phyloP scores from a whole-genome alignment of 1,140 invertebrate genomes.

The Ridgeia piscesae region DNA sequence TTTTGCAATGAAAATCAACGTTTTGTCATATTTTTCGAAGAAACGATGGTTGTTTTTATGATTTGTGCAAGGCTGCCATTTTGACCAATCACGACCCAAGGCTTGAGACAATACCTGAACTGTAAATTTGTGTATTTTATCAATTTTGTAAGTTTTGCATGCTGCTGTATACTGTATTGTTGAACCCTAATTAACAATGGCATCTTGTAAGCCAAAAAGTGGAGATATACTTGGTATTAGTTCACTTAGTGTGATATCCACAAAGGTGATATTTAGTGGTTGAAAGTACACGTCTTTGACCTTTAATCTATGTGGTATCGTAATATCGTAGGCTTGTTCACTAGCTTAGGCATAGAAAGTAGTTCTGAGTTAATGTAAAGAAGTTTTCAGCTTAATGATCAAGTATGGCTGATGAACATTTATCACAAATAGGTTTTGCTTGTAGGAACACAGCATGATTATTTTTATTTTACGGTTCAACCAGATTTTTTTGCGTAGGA shows the following conservation, averaged over 20 bases:
- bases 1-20: background rate
- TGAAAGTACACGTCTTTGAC: background rate
- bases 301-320: background rate
- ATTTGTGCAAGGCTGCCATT: background rate
- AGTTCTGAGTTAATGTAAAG: background rate
- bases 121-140: background rate
- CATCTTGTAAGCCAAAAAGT: background rate
- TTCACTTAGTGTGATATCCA: background rate
- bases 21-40: background rate
- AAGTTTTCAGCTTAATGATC: background rate
- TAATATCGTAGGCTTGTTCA: background rate
- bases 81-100: background rate
- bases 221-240: background rate
- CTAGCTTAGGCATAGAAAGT: constrained; percentile 1
- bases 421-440: background rate
- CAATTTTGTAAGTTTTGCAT: background rate
- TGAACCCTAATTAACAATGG: background rate
- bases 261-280: background rate
- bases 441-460: background rate
- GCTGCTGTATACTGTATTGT: background rate
- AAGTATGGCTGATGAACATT: too few species aligned
- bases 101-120: background rate
- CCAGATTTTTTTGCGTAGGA: background rate
- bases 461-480: background rate
- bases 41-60: background rate